These are phyloP conservation scores for Xestia sexstrigata DNA, from an alignment of 2,888 invertebrate species.

Conservation along the genomic window DNA sequence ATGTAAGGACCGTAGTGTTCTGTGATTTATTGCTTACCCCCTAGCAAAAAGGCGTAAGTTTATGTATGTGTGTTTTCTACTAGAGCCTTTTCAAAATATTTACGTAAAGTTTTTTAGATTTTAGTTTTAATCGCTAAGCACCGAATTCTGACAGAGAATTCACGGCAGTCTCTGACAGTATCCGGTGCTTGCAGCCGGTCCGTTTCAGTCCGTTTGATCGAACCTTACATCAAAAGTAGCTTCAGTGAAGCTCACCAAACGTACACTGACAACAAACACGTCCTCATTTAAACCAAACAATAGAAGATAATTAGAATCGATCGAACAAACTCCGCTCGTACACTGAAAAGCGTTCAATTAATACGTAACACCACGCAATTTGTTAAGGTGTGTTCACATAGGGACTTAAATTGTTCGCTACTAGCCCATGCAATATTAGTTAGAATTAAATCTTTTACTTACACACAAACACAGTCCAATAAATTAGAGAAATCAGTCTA, in stretches of 20 bases:
- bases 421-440: fast-evolving
- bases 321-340: constrained; percentile 17
- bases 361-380: constrained; percentile 8
- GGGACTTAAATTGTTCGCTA: not conserved
- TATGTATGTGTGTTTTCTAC: not conserved
- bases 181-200: not conserved
- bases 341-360: constrained; percentile 28
- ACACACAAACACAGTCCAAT: not conserved
- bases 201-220: not conserved
- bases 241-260: not conserved
- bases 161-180: not conserved
- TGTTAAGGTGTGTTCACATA: not conserved
- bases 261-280: not conserved
- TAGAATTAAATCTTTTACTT: not conserved
- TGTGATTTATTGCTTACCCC: no score
- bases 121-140: not conserved
- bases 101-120: not conserved
- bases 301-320: constrained; percentile 38
- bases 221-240: not conserved
- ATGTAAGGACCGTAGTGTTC: no score
- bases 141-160: not conserved
- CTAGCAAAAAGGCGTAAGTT: no score
- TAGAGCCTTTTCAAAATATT: not conserved
- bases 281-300: constrained; percentile 37
- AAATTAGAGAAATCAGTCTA: not conserved